Base-by-base conservation (phyloP, 2,797 vertebrate genomes). In the Characodon lateralis region DNA sequence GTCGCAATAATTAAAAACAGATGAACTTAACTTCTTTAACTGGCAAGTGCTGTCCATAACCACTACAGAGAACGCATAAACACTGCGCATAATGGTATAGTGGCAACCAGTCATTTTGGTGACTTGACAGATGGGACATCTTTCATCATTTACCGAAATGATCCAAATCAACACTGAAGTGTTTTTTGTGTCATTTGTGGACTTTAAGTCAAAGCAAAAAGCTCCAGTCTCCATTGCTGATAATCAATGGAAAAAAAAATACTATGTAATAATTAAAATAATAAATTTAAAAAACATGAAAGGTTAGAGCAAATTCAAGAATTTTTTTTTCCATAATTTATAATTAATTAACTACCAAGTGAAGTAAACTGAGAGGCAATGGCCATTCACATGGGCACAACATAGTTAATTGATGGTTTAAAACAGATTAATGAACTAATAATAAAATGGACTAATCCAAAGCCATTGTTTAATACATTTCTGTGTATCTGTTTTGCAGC, bases 401-500 rank as follows among this genome's bases (percentile, higher is more conserved):
- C 9, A 65, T 22, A 39, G 20, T 20, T 41, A 2, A 41, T 41
- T 65, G 39, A 65, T 22, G 31, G 20, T 12, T 24, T 66, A 20
- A 66, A 66, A 66, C 22, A 39, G 41, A 66, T 39, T 13, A 41
- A 7, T 66, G 20, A 66, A 66, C 22, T 24, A 35, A 20, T 24
- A 24, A 66, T 66, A 66, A 66, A 41, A 24, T 13, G 18, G 63
- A 24, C 18, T 9, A 35, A 66, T 66, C 35, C 9, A 24, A 3
- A 10, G 63, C 63, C 20, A 66, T 24, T 66, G 12, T 51, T 51
- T 51, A 13, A 13, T 14, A 51, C 3, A 12, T 43, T 69, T 69
- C 66, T 69, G 46, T 69, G 41, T 46, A 43, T n/a, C 14, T 16
- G 66, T 69, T 46, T 63, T 69, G 41, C 66, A 69, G 66, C 66